phyloP scores from a whole-genome alignment of 2,113 vertebrate genomes.

The Oostethus manadensis region DNA sequence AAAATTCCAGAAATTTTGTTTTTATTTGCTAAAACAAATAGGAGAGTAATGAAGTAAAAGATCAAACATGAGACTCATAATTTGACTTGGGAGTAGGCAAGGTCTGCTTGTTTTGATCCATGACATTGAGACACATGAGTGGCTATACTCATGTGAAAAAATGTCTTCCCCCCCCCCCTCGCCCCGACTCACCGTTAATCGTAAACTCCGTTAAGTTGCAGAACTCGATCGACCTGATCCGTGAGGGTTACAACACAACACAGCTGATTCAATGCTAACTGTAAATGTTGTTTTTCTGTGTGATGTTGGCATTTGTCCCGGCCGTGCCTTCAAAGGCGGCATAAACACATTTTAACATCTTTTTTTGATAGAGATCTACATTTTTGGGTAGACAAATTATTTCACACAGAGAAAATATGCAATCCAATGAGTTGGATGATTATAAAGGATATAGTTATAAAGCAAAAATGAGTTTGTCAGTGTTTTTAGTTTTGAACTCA shows the following conservation, averaged over 20 bases:
- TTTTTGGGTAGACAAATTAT: neutral
- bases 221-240: slow-evolving; percentile 69
- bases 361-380: neutral
- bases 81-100: slow-evolving; percentile 13
- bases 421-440: neutral
- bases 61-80: neutral
- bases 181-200: slow-evolving; percentile 60
- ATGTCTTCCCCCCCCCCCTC: slow-evolving; percentile 22
- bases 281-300: slow-evolving; percentile 71
- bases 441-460: too few relatives aligned
- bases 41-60: too few relatives aligned
- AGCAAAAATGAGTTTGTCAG: too few relatives aligned
- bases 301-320: slow-evolving; percentile 45
- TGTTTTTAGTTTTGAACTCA: neutral
- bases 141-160: slow-evolving; percentile 62
- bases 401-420: slow-evolving; percentile 1
- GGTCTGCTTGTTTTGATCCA: slow-evolving; percentile 54
- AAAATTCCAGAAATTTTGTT: neutral
- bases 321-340: slow-evolving; percentile 11
- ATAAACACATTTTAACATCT: slow-evolving; percentile 13
- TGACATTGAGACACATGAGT: slow-evolving; percentile 44
- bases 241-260: slow-evolving; percentile 52
- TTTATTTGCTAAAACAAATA: neutral
- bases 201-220: slow-evolving; percentile 69
- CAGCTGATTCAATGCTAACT: slow-evolving; percentile 75